Evolutionary conservation across 2,797 vertebrate genomes (phyloP).

Genomic region (Anniella stebbinsi): DNA sequence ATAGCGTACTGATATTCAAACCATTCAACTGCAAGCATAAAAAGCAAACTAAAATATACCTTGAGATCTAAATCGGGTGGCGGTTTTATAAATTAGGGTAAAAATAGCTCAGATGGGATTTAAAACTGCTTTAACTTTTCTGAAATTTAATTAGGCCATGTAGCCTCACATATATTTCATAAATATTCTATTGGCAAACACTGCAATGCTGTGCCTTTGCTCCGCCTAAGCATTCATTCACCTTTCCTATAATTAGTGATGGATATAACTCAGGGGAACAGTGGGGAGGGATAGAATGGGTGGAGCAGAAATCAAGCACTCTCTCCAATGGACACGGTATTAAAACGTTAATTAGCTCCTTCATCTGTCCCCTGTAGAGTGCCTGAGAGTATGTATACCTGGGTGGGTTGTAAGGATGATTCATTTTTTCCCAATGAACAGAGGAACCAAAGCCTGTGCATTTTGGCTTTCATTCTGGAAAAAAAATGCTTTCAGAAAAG

Average conservation of each 20-base stretch:
- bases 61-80: fast-evolving
- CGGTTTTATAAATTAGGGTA: not conserved
- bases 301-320: not conserved
- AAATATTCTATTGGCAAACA: not conserved
- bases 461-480: not conserved
- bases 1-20: constrained; percentile 13
- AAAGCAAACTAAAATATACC: not conserved
- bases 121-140: not conserved
- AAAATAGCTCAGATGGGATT: not conserved
- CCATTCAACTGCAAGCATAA: not conserved
- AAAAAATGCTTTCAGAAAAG: not conserved
- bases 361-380: not conserved
- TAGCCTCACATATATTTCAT: not conserved
- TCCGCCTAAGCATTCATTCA: not conserved
- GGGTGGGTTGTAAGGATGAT: not conserved
- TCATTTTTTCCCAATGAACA: not conserved
- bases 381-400: not conserved
- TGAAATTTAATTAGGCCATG: constrained; percentile 16
- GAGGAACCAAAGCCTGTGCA: not conserved
- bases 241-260: constrained; percentile 7
- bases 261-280: not conserved
- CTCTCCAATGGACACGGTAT: not conserved
- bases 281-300: not conserved
- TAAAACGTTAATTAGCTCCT: not conserved
- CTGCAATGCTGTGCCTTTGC: not conserved